Evolutionary conservation across 2,888 invertebrate genomes (phyloP).

Genomic region (Balanococcus diminutus): DNA sequence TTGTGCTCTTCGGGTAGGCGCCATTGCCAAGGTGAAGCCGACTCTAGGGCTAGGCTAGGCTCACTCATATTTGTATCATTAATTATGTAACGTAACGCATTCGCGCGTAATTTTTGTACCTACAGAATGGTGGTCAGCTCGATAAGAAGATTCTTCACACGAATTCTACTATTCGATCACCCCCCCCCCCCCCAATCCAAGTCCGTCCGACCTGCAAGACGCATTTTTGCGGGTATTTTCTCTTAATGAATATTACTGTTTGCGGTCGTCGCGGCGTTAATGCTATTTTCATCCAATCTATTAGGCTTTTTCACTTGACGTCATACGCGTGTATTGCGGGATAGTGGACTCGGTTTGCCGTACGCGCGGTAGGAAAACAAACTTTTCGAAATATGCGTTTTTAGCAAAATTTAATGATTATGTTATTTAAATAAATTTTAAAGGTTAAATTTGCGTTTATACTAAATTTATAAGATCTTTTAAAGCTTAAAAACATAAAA

Average conservation of each 20-base stretch:
- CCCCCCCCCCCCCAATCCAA: too few species aligned
- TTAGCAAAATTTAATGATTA: too few species aligned
- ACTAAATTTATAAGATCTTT: too few species aligned
- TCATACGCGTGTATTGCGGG: too few species aligned
- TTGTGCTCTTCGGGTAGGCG: not conserved
- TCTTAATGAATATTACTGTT: conserved; percentile 10
- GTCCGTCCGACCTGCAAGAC: not conserved
- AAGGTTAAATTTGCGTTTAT: too few species aligned
- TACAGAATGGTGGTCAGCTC: not conserved
- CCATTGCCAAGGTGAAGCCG: not conserved
- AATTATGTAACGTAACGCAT: conserved; percentile 14
- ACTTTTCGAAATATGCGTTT: too few species aligned
- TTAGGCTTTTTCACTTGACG: too few species aligned
- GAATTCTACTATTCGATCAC: too few species aligned
- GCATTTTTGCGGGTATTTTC: not conserved
- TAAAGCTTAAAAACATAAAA: too few species aligned
- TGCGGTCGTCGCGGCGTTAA: not conserved
- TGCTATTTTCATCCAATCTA: not conserved
- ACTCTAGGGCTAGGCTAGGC: not conserved
- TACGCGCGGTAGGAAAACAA: too few species aligned
- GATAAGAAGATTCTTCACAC: not conserved
- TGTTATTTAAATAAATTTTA: too few species aligned
- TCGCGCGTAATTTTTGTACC: not conserved
- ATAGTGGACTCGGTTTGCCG: too few species aligned
- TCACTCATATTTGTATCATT: not conserved